phyloP scores from a whole-genome alignment of 2,888 invertebrate species.

The Drosophila mayaguana region DNA sequence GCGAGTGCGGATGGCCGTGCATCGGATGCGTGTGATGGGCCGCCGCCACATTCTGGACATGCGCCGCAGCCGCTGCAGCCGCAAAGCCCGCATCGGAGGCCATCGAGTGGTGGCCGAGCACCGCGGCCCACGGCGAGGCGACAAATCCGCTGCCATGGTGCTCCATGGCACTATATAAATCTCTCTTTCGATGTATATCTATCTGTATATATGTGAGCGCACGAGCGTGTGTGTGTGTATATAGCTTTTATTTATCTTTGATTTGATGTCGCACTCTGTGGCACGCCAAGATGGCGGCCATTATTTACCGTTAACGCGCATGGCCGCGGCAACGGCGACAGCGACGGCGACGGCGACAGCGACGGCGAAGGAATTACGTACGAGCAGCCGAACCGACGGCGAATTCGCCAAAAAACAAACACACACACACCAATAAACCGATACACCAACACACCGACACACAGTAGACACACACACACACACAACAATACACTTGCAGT shows the following conservation, averaged over 20 bases:
- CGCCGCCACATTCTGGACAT: constrained; percentile 86
- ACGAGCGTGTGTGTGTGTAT: background rate
- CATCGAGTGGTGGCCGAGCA: constrained; percentile 87
- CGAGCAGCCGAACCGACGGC: constrained; percentile 48
- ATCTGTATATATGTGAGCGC: constrained; percentile 4
- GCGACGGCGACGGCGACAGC: constrained; percentile 25
- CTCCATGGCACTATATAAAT: constrained; percentile 87
- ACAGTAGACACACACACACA: constrained; percentile 2
- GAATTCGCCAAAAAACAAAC: constrained; percentile 39
- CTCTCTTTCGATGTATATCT: constrained; percentile 33
- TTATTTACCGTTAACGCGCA: constrained; percentile 82
- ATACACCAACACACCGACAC: background rate
- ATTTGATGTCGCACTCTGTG: constrained; percentile 63
- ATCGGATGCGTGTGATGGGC: constrained; percentile 83
- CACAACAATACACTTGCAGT: constrained; percentile 12
- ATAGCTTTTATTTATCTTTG: constrained; percentile 62
- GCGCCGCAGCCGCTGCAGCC: constrained; percentile 85
- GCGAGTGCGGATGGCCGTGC: constrained; percentile 72
- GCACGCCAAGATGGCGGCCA: constrained; percentile 79
- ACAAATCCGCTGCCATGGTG: constrained; percentile 91
- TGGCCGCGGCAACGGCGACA: constrained; percentile 52
- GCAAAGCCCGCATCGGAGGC: constrained; percentile 84
- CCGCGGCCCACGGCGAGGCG: constrained; percentile 93
- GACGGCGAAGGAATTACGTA: constrained; percentile 22
- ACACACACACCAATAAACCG: constrained; percentile 30